These are phyloP conservation scores for Heliconius hermathena DNA, from an alignment of 1,140 invertebrate species.

Conservation along the genomic window DNA sequence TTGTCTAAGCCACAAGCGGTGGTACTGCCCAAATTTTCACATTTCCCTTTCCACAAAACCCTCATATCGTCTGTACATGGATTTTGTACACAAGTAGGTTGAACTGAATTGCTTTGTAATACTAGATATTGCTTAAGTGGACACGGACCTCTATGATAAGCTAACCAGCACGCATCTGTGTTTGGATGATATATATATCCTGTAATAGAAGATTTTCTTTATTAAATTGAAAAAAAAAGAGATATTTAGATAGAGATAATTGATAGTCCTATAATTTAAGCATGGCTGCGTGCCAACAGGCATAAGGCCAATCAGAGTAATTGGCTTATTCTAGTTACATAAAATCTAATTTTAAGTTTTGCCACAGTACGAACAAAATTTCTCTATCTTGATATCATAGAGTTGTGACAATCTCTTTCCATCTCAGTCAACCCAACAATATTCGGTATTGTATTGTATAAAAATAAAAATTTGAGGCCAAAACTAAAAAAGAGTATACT, in stretches of 20 bases:
- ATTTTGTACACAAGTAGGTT: constrained; percentile 84
- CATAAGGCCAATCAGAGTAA: too few species aligned
- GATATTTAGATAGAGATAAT: background rate
- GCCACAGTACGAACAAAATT: too few species aligned
- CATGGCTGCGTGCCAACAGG: too few species aligned
- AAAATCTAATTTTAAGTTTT: too few species aligned
- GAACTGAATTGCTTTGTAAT: constrained; percentile 75
- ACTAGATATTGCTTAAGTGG: constrained; percentile 80
- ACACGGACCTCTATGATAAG: constrained; percentile 85
- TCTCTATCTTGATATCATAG: too few species aligned
- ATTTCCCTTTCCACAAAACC: constrained; percentile 79
- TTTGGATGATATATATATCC: constrained; percentile 84
- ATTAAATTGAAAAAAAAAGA: background rate
- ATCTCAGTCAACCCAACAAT: too few species aligned
- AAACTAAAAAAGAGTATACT: too few species aligned
- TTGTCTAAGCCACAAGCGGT: constrained; percentile 66
- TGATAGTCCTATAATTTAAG: background rate
- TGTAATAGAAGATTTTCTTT: constrained; percentile 56
- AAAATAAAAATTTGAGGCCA: too few species aligned
- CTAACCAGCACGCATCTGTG: constrained; percentile 83
- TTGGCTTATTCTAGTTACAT: too few species aligned
- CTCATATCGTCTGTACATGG: constrained; percentile 79
- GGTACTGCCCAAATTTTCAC: constrained; percentile 74
- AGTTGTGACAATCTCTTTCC: too few species aligned
- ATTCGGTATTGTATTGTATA: too few species aligned